A percentile compares a stretch with the other conserved stretches of the same genome.
Evolutionary conservation across 2,888 invertebrate species (phyloP).

Genomic region (Dolomedes plantarius): DNA sequence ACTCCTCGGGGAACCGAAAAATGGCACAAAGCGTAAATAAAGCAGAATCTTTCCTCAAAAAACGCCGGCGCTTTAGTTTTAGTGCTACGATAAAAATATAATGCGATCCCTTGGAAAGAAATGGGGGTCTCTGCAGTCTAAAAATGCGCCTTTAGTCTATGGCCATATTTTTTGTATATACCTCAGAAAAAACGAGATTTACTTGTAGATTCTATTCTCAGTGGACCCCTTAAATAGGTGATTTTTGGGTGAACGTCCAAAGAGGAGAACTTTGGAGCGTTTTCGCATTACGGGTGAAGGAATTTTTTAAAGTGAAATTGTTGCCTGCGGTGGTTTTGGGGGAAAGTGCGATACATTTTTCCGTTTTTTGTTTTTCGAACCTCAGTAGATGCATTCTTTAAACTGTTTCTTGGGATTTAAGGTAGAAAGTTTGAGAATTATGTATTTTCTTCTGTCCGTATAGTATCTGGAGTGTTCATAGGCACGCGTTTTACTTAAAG

Average conservation of each 20-base stretch:
- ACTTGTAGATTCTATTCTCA: slow-evolving; percentile 39
- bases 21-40: slow-evolving; percentile 18
- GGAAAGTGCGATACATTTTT: too few relatives aligned
- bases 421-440: too few relatives aligned
- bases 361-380: too few relatives aligned
- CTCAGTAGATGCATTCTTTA: too few relatives aligned
- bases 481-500: too few relatives aligned
- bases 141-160: slow-evolving; percentile 7
- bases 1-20: background rate
- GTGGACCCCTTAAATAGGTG: slow-evolving; percentile 24
- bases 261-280: background rate
- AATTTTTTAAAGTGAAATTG: background rate
- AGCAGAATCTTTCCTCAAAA: background rate
- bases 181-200: slow-evolving; percentile 25
- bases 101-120: slow-evolving; percentile 10
- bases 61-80: slow-evolving; percentile 18
- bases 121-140: background rate
- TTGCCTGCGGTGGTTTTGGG: too few relatives aligned
- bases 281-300: slow-evolving; percentile 25
- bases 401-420: too few relatives aligned
- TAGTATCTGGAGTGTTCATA: too few relatives aligned
- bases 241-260: slow-evolving; percentile 29
- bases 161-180: background rate
- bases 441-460: too few relatives aligned
- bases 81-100: slow-evolving; percentile 19